Evolutionary conservation across 2,113 vertebrate species (phyloP).

Genomic region (Todiramphus saurophagus): DNA sequence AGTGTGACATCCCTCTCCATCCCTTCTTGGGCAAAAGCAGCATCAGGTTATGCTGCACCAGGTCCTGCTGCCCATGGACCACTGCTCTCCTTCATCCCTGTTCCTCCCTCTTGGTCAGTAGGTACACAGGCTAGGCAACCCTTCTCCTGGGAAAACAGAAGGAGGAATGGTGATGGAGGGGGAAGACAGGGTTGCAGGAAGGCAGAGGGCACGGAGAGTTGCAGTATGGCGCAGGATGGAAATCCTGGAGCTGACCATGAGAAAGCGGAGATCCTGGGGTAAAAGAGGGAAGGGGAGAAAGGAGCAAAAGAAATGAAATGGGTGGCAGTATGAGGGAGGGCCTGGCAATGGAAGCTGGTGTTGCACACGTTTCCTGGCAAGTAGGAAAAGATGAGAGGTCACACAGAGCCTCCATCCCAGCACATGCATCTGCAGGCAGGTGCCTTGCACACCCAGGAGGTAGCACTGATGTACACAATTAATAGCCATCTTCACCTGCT

Average conservation of each 20-base stretch:
- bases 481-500: not conserved
- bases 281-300: not conserved
- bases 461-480: not conserved
- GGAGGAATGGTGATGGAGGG: not conserved
- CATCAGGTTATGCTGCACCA: not conserved
- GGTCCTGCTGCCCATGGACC: not conserved
- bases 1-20: not conserved
- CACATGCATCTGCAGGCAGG: not conserved
- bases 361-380: not conserved
- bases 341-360: not conserved
- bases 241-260: not conserved
- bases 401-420: not conserved
- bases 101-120: not conserved
- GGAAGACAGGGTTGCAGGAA: not conserved
- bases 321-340: not conserved
- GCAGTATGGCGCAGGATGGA: not conserved
- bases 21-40: not conserved
- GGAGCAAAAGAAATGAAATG: not conserved
- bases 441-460: not conserved
- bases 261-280: not conserved
- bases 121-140: not conserved
- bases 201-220: not conserved
- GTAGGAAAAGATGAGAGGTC: not conserved
- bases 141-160: not conserved
- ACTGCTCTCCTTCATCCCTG: accelerated